Base-by-base conservation (phyloP, 2,113 vertebrate species). In the Urocynchramus pylzowi region DNA sequence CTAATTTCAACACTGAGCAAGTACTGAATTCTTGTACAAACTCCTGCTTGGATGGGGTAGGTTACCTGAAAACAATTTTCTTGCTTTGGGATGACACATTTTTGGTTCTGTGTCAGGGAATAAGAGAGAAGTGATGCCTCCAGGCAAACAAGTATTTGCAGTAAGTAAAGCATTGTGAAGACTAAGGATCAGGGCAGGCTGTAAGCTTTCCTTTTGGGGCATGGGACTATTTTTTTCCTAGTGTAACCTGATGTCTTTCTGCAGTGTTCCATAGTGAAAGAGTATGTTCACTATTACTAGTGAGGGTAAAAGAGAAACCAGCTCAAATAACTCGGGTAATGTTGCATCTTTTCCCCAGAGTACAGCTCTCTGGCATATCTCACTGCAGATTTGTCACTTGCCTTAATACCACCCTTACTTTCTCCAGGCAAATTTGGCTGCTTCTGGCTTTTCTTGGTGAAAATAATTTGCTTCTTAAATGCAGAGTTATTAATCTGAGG, bases 381-480 rank as follows among this genome's bases (percentile, higher is more conserved):
- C 64, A 11, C 60, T 41, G 74, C 44, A 60, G 54, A 39, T 56
- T 53, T 75, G 63, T 26, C 60, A 33, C 68, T 86, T 76, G 24
- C 33, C 47, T 94, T 83, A 83, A 80, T 53, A 57, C 22, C 69
- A 75, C 37, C 19, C 7, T 82, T 65, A 78, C 67, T 63, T 82
- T 65, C 45, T 50, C 28, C 47, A 22, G n/a, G 73, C 37, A 78
- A 71, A 45, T 92, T 68, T 86, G 56, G 21, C 75, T 73, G 39
- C 65, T 56, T 91, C 53, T 93, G 44, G 45, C 79, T 81, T 91
- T 63, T 81, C 64, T 67, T 56, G 71, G 79, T 74, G 85, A 74
- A 94, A 90, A 91, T 77, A 10, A 77, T 94, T 86, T 77, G 60
- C 35, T 63, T 75, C 79, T 89, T 80, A 75, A 96, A 90, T 44